Percentiles rank a stretch among this genome's conserved stretches.
These are phyloP conservation scores for Noctua comes DNA, from an alignment of 2,888 invertebrate genomes.

Conservation along the genomic window DNA sequence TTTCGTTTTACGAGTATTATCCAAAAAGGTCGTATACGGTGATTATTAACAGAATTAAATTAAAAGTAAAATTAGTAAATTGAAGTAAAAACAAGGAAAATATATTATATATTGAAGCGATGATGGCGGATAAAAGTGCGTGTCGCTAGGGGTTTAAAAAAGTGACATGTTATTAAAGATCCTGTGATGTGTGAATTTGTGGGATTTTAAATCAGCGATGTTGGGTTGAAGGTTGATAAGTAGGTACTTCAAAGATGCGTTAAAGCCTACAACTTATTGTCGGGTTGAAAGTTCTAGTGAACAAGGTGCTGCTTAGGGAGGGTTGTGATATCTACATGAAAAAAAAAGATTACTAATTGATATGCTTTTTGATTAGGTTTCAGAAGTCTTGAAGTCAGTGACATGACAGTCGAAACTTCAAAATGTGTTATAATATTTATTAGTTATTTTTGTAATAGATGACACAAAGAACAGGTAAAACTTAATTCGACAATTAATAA, in stretches of 20 bases:
- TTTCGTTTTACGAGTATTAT: too few relatives aligned
- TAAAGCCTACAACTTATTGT: neutral
- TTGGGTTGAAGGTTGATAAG: neutral
- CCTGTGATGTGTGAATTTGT: neutral
- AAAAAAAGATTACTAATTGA: neutral
- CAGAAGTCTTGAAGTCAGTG: neutral
- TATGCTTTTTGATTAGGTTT: neutral
- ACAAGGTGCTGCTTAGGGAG: neutral
- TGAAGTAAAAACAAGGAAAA: too few relatives aligned
- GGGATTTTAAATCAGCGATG: neutral
- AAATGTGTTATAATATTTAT: neutral
- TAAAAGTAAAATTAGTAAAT: too few relatives aligned
- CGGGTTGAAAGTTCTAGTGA: neutral
- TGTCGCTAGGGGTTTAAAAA: neutral
- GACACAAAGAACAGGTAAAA: neutral
- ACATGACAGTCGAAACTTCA: neutral
- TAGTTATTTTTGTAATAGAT: neutral
- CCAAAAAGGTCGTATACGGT: too few relatives aligned
- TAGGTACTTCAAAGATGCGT: neutral
- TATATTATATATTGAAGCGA: too few relatives aligned
- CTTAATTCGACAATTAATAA: neutral
- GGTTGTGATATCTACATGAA: neutral
- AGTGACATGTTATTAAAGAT: neutral
- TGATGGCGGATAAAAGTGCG: slow-evolving; percentile 7
- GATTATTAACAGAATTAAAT: too few relatives aligned